Evolutionary conservation across 2,113 vertebrate species (phyloP).

Genomic region (chimpanzee (Pan troglodytes)): NHGRI_mPanTro3-v2.1_pri NC_072416.2:30691501-30692000

Average conservation of each 20-base stretch:
- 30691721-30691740: neutral
- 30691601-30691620: neutral
- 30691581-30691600: neutral
- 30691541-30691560: too few relatives aligned
- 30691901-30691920: neutral
- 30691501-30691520: too few relatives aligned
- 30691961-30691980: neutral
- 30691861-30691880: rapidly evolving
- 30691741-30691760: rapidly evolving
- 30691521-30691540: rapidly evolving
- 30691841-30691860: neutral
- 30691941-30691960: rapidly evolving
- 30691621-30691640: rapidly evolving
- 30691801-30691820: neutral
- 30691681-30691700: neutral
- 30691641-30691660: neutral
- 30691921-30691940: neutral
- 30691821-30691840: neutral
- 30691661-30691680: neutral
- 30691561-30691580: too few relatives aligned
- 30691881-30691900: rapidly evolving
- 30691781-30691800: neutral
- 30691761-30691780: neutral
- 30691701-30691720: rapidly evolving
- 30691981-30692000: neutral